Evolutionary conservation across 2,797 vertebrate genomes (phyloP), one percentile per base, ranked within the genome.

Genomic region (Valencia hispanica): DNA sequence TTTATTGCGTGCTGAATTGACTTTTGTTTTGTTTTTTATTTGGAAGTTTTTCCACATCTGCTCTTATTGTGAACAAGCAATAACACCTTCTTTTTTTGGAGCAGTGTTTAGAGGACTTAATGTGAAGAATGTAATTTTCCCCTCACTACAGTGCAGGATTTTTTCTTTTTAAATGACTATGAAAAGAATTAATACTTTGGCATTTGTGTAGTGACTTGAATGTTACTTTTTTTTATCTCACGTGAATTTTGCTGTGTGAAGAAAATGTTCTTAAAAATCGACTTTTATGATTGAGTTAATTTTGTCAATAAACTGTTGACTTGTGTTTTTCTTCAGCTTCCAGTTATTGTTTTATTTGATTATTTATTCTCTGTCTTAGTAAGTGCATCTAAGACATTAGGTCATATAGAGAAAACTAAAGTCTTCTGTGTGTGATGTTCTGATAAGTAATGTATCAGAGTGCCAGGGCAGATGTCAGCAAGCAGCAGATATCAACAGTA

Each of bases 1-100:
- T 59, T 25, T 63, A 30, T 68, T 81, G 86, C 78, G 79, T 91
- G 85, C 73, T 73, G 45, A 14, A 41, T 65, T 65, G 5, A 41
- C 9, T 65, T 65, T 71, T 83, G 25, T 84, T 75, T 51, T 43
- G 82, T 75, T 50, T 50, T 14, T 25, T 30, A 61, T 70, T 22
- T 73, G 18, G 1, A 51, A 41, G 70, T 0, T 27, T 0, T 41
- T 39, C 51, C 61, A 59, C 45, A 25, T 75, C 48, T 22, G 51
- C 66, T 50, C 9, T 80, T n/a, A 17, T 17, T 77, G 32, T 66
- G 25, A 17, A 32, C 9, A 39, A 17, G 69, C 20, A 5, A 41
- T 14, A 57, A 5, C 43, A 57, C 12, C 0, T 48, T 4, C 25
- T 75, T 59, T 10, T 66, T 65, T 71, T 0, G 0, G 11, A 1